These are phyloP conservation scores for Dendrocincla tyrannina DNA, from an alignment of 2,797 vertebrate genomes.

Conservation along the genomic window DNA sequence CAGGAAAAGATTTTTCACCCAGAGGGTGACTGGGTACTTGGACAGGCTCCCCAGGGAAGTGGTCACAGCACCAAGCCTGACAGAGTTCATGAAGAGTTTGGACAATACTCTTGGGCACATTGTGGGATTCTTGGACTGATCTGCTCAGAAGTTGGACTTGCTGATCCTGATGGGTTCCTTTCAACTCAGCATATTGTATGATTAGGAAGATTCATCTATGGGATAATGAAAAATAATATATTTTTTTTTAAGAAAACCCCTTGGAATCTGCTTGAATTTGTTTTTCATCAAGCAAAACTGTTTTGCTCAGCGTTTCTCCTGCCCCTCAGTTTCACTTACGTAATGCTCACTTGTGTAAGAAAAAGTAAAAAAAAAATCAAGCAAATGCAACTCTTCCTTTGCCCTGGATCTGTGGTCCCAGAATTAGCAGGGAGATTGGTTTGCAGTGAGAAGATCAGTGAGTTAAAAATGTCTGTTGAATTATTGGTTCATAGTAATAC, in stretches of 20 bases:
- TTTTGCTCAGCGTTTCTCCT: background rate
- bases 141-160: background rate
- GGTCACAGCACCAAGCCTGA: background rate
- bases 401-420: background rate
- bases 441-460: background rate
- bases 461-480: background rate
- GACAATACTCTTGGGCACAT: background rate
- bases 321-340: background rate
- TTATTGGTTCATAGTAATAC: background rate
- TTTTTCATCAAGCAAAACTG: background rate
- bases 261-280: background rate
- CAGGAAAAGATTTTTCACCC: background rate
- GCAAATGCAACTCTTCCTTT: background rate
- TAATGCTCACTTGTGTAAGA: background rate
- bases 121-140: background rate
- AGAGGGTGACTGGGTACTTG: background rate
- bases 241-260: background rate
- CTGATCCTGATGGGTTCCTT: background rate
- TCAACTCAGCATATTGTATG: background rate
- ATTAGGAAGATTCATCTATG: background rate
- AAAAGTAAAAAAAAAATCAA: background rate
- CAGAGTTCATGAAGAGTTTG: background rate
- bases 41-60: background rate
- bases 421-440: background rate
- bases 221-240: background rate